Evolutionary conservation across 2,888 invertebrate species (phyloP), one percentile per base, ranked within the genome.

Genomic region (Chalcosyrphus nemorum): DNA sequence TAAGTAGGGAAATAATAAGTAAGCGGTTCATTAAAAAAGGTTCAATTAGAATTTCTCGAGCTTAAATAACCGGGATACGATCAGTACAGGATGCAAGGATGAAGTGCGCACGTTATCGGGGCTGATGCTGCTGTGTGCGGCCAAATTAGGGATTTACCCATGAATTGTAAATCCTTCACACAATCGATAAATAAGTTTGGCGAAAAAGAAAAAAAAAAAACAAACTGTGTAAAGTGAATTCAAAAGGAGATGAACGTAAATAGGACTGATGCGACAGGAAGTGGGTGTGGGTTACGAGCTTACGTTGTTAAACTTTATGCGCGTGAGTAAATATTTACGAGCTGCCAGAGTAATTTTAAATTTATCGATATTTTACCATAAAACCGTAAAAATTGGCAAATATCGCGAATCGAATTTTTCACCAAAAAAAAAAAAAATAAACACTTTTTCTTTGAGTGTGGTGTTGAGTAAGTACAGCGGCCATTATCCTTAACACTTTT

Each of bases 1-100:
- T 74, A 74, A 74, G 63, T 63, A 54, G 52, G 24, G 47, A 57
- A 65, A 45, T 65, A 65, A 56, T 75, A 75, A 75, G 56, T 47
- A 65, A 75, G 74, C 56, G 74, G 56, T 65, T 65, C 56, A 65
- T 65, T 65, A 75, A 74, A 47, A 65, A 75, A 41, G 17, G 74
- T 75, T 75, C 54, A 56, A 65, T 56, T 56, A 65, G 65, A 65
- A 45, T 56, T 54, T 54, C 24, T 38, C 35, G 35, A 41, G 56
- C 68, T 68, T 13, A 56, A 68, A 56, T 45, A 43, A 57, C 56
- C 27, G 13, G 11, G 7, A 11, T 50, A 15, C 61, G 45, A 45
- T 27, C 61, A n/a, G n/a, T n/a, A n/a, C n/a, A n/a, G n/a, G n/a
- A n/a, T n/a, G n/a, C n/a, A n/a, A n/a, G n/a, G n/a, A n/a, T n/a